Percentiles rank a stretch among this genome's conserved stretches.
Conservation (phyloP, 2,888 invertebrate species). For the Bimastos eiseni region DNA sequence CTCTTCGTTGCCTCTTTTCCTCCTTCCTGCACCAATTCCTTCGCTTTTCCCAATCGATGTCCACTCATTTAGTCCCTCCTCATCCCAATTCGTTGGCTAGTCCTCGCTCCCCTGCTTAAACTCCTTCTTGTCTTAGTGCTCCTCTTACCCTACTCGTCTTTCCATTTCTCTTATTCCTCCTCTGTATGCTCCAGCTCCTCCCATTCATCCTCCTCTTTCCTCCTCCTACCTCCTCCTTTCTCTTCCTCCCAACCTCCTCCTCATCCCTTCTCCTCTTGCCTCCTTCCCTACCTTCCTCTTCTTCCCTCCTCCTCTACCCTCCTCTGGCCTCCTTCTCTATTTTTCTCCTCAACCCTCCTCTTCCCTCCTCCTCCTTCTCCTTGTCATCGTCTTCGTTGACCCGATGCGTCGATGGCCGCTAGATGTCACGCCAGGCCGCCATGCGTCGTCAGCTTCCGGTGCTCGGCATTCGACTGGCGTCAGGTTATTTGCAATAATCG, state of each 20-base stretch:
- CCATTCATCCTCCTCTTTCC: background rate
- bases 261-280: background rate
- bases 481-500: constrained; percentile 15
- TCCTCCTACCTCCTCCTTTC: background rate
- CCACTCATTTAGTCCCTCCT: too few relatives aligned
- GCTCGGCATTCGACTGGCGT: constrained; percentile 13
- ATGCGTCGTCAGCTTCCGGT: background rate
- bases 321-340: background rate
- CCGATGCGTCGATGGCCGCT: background rate
- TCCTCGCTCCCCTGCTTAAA: background rate
- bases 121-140: background rate
- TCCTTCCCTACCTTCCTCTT: background rate
- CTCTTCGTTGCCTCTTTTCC: constrained; percentile 9
- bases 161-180: background rate
- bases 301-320: background rate
- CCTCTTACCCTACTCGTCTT: background rate
- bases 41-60: too few relatives aligned
- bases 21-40: background rate
- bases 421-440: constrained; percentile 6
- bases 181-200: background rate
- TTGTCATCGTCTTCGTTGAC: background rate
- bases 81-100: too few relatives aligned
- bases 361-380: background rate
- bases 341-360: background rate
- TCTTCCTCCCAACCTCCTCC: background rate